Percentiles rank a stretch among this genome's conserved stretches.
phyloP scores from a whole-genome alignment of 2,888 invertebrate species.

The Clusia tigrina region DNA sequence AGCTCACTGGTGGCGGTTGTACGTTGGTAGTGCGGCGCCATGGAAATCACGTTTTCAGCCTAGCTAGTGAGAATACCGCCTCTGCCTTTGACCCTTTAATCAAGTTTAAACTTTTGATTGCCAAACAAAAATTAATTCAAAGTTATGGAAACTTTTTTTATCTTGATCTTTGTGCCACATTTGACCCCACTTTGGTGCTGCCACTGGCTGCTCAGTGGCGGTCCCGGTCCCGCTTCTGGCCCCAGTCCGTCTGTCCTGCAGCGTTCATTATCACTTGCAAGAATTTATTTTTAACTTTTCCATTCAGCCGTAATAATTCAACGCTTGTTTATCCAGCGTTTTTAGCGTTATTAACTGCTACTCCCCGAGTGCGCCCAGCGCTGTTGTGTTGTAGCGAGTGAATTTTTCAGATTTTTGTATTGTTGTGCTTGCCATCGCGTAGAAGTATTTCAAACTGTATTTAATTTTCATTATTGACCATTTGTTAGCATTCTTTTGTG shows the following conservation, averaged over 20 bases:
- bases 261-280: background rate
- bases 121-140: constrained; percentile 26
- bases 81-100: constrained; percentile 26
- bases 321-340: constrained; percentile 1
- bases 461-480: constrained; percentile 10
- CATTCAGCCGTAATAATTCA: background rate
- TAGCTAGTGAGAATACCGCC: constrained; percentile 51
- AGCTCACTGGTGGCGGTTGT: constrained; percentile 38
- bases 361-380: background rate
- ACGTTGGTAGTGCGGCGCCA: constrained; percentile 36
- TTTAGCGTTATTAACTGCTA: background rate
- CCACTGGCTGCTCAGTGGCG: background rate
- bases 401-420: background rate
- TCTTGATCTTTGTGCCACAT: background rate
- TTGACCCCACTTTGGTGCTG: background rate
- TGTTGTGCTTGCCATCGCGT: background rate
- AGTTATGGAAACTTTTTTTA: constrained; percentile 17
- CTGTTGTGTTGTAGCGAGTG: background rate
- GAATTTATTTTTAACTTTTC: background rate
- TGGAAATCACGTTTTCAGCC: constrained; percentile 30
- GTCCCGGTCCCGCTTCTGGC: too few species aligned
- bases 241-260: background rate
- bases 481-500: background rate
- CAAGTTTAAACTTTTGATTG: constrained; percentile 27
- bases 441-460: background rate